A percentile compares a stretch with the other conserved stretches of the same genome.
phyloP scores from a whole-genome alignment of 2,888 invertebrate species.

The Yponomeuta evonymella region DNA sequence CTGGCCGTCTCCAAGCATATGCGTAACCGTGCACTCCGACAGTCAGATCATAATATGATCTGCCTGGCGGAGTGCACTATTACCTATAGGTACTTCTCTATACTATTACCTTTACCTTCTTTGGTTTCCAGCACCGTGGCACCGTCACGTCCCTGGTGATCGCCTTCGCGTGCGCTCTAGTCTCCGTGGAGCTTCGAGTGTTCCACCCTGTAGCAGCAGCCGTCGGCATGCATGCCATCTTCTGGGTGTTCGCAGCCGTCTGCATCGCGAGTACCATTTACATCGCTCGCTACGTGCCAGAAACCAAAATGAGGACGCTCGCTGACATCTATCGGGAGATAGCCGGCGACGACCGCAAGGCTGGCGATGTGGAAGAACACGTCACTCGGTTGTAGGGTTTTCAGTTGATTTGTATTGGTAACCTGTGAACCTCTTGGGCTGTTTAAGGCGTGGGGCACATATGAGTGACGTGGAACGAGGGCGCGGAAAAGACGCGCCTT shows the following conservation, averaged over 20 bases:
- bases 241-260: conserved; percentile 58
- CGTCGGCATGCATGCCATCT: conserved; percentile 52
- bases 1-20: too few relatives aligned
- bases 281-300: conserved; percentile 53
- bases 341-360: conserved; percentile 36
- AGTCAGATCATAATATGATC: too few relatives aligned
- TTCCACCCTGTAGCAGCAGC: conserved; percentile 55
- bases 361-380: conserved; percentile 46
- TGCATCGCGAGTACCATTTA: conserved; percentile 60
- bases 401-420: neutral
- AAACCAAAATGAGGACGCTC: conserved; percentile 54
- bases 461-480: too few relatives aligned
- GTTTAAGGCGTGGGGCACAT: too few relatives aligned
- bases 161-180: conserved; percentile 56
- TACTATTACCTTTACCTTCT: neutral
- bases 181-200: conserved; percentile 55
- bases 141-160: conserved; percentile 65
- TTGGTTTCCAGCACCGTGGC: conserved; percentile 52
- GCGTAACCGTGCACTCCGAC: too few relatives aligned
- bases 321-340: conserved; percentile 63
- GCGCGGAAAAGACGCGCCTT: too few relatives aligned
- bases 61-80: neutral
- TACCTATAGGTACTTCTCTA: neutral
- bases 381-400: conserved; percentile 48
- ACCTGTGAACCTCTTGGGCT: too few relatives aligned